phyloP scores from a whole-genome alignment of 2,797 vertebrate species.

The Bradypus variegatus region DNA sequence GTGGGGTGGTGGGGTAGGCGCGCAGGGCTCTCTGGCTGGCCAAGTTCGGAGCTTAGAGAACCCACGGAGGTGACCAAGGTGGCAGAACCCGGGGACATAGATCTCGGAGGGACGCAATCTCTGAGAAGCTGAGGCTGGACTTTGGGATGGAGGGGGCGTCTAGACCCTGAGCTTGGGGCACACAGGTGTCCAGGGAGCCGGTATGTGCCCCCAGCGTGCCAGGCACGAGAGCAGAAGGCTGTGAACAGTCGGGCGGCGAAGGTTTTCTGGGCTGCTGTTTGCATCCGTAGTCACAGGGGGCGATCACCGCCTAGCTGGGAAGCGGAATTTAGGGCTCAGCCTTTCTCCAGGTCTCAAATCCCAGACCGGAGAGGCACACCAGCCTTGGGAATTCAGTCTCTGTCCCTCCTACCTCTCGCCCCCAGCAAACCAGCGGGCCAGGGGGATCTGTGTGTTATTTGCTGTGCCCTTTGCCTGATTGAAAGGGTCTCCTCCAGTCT shows the following conservation, averaged over 20 bases:
- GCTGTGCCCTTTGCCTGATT: background rate
- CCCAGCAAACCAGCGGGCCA: background rate
- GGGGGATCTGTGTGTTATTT: background rate
- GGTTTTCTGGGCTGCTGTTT: constrained; percentile 38
- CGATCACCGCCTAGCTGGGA: constrained; percentile 55
- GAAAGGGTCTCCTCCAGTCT: background rate
- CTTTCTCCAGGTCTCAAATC: background rate
- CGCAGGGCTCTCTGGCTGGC: background rate
- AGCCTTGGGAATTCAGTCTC: background rate
- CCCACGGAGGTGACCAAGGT: background rate
- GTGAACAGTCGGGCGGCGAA: background rate
- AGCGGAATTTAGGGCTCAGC: background rate
- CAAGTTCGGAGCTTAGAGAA: background rate
- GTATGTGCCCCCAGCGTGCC: background rate
- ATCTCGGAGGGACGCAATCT: background rate
- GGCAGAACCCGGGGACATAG: background rate
- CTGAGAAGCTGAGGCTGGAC: background rate
- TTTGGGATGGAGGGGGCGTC: background rate
- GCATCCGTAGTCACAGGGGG: constrained; percentile 59
- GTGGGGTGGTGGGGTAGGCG: background rate
- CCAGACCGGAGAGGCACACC: background rate
- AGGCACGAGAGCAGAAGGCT: background rate
- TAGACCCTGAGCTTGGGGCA: background rate
- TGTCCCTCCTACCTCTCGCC: background rate
- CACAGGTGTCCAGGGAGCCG: background rate